A percentile compares a stretch with the other conserved stretches of the same genome.
These are phyloP conservation scores for Pseudorhombus dupliciocellatus DNA, from an alignment of 2,113 vertebrate genomes.

Conservation along the genomic window DNA sequence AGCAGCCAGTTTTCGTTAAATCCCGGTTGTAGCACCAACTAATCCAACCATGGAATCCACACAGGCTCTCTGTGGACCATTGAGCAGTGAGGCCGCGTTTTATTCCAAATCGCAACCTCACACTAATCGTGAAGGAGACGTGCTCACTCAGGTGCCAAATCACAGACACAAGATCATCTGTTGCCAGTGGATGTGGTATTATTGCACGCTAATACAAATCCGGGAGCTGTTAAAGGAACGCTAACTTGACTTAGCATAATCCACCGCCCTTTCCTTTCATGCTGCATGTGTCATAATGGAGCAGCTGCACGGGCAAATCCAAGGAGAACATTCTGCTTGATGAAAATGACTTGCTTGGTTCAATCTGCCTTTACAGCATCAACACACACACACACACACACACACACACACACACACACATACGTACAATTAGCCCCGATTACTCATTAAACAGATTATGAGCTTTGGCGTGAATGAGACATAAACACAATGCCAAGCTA, in stretches of 20 bases:
- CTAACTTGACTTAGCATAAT: slow-evolving; percentile 48
- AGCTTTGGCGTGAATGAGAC: slow-evolving; percentile 62
- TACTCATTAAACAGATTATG: slow-evolving; percentile 67
- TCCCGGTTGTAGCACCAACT: slow-evolving; percentile 4
- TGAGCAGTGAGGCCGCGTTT: slow-evolving; percentile 25
- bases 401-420: slow-evolving; percentile 42
- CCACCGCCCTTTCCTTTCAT: slow-evolving; percentile 15
- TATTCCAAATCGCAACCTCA: slow-evolving; percentile 42
- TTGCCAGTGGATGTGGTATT: slow-evolving; percentile 26
- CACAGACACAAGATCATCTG: slow-evolving; percentile 28
- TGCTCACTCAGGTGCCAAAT: slow-evolving; percentile 45
- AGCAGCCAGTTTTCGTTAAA: slow-evolving; percentile 4
- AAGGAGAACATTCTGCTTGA: slow-evolving; percentile 25
- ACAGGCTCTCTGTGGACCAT: slow-evolving; percentile 1
- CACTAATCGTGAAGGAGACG: slow-evolving; percentile 37
- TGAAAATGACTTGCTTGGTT: slow-evolving; percentile 52
- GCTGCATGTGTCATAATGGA: slow-evolving; percentile 21
- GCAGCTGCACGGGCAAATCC: slow-evolving; percentile 14
- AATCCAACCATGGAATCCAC: slow-evolving; percentile 17
- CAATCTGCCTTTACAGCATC: slow-evolving; percentile 45
- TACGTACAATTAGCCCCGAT: slow-evolving; percentile 64
- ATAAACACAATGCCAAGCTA: slow-evolving; percentile 62
- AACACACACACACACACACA: slow-evolving; percentile 46
- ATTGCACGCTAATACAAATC: slow-evolving; percentile 38
- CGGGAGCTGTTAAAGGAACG: slow-evolving; percentile 8